These are phyloP conservation scores for Caenorhabditis afra DNA, from an alignment of 2,888 invertebrate genomes.

Conservation along the genomic window DNA sequence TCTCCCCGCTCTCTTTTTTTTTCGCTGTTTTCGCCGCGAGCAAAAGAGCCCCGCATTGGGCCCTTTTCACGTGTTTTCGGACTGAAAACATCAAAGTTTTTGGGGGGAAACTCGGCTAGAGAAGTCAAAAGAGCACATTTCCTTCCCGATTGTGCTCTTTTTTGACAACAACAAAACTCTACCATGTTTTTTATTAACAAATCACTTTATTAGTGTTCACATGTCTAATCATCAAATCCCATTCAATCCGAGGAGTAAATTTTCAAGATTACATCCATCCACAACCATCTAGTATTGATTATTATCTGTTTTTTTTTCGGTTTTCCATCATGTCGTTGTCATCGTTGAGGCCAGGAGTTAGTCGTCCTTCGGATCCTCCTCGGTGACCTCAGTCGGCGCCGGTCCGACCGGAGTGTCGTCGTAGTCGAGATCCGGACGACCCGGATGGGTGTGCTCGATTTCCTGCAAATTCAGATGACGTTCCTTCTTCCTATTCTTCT, in stretches of 20 bases:
- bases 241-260: slow-evolving; percentile 40
- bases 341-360: neutral
- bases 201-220: slow-evolving; percentile 11
- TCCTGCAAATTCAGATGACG: slow-evolving; percentile 45
- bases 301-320: slow-evolving; percentile 20
- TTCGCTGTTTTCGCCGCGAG: too few species aligned
- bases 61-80: too few species aligned
- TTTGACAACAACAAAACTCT: too few species aligned
- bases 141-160: too few species aligned
- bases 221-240: slow-evolving; percentile 27
- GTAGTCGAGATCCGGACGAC: slow-evolving; percentile 74
- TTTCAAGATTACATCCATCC: slow-evolving; percentile 29
- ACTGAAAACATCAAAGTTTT: too few species aligned
- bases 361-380: slow-evolving; percentile 34
- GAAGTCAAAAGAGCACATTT: too few species aligned
- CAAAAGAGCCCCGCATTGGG: too few species aligned
- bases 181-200: neutral
- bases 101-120: too few species aligned
- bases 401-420: slow-evolving; percentile 76
- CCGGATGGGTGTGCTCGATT: slow-evolving; percentile 69
- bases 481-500: too few species aligned
- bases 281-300: slow-evolving; percentile 16
- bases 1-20: too few species aligned
- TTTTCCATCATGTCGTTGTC: too few species aligned
- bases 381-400: slow-evolving; percentile 58